Percentiles rank a stretch among this genome's conserved stretches.
phyloP scores from a whole-genome alignment of 2,888 invertebrate species.

The Troilus luridus region DNA sequence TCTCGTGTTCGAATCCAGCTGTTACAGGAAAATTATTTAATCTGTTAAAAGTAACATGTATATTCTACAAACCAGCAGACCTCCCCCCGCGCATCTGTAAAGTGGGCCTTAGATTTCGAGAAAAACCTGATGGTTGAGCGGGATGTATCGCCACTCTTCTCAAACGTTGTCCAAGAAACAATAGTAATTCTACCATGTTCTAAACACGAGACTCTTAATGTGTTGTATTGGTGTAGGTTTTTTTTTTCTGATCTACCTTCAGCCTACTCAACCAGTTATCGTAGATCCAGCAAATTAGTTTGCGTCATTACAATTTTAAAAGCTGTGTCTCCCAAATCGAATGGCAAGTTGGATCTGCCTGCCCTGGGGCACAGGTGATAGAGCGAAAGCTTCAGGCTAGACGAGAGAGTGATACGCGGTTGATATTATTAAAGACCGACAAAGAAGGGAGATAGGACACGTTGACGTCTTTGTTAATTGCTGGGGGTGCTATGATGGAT shows the following conservation, averaged over 20 bases:
- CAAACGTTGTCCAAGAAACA: too few species aligned
- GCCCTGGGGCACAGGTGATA: not conserved
- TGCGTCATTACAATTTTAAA: not conserved
- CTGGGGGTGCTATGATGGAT: slow-evolving; percentile 25
- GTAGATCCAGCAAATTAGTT: not conserved
- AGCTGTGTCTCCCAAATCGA: not conserved
- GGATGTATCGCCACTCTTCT: too few species aligned
- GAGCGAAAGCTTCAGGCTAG: not conserved
- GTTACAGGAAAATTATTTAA: too few species aligned
- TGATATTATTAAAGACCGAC: slow-evolving; percentile 35
- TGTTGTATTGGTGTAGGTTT: not conserved
- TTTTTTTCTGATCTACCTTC: not conserved
- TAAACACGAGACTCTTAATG: too few species aligned
- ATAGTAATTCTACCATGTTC: too few species aligned
- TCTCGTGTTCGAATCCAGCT: too few species aligned
- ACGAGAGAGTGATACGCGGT: slow-evolving; percentile 27
- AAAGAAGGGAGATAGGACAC: slow-evolving; percentile 36
- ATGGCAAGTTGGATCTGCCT: not conserved
- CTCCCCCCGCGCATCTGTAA: too few species aligned
- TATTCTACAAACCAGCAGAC: too few species aligned
- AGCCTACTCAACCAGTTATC: not conserved
- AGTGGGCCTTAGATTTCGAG: too few species aligned
- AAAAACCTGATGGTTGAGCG: too few species aligned
- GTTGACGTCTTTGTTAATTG: slow-evolving; percentile 56
- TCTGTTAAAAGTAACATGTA: too few species aligned